Evolutionary conservation across 2,888 invertebrate genomes (phyloP).

Genomic region (Nemotelus pantherinus): DNA sequence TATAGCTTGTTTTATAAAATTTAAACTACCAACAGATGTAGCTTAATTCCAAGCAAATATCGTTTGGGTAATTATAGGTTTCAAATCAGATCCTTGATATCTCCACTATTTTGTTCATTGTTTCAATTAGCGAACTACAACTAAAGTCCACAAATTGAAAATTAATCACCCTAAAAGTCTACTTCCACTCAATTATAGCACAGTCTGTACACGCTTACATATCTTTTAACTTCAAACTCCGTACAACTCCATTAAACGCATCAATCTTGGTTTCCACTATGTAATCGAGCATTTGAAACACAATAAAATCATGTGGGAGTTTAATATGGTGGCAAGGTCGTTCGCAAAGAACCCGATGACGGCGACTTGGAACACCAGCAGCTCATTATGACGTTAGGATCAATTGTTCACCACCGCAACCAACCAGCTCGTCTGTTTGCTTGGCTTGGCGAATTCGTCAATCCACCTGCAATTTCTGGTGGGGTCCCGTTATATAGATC

Average conservation of each 20-base stretch:
- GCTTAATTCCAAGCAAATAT: no score
- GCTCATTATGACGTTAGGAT: slow-evolving; percentile 11
- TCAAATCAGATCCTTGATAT: no score
- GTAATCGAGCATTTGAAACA: not conserved
- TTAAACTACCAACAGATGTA: no score
- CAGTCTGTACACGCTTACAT: slow-evolving; percentile 7
- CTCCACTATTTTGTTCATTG: no score
- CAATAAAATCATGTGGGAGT: slow-evolving; percentile 42
- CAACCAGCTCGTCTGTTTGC: not conserved
- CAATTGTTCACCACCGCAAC: slow-evolving; percentile 41
- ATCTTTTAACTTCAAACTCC: not conserved
- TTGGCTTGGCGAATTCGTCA: not conserved
- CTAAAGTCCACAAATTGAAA: no score
- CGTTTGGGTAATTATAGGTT: no score
- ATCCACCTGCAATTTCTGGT: slow-evolving; percentile 11
- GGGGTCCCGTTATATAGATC: slow-evolving; percentile 50
- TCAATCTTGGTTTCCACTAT: not conserved
- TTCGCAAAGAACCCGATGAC: slow-evolving; percentile 39
- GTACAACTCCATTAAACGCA: slow-evolving; percentile 11
- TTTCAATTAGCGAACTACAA: no score
- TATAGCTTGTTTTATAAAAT: no score
- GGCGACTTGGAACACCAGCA: not conserved
- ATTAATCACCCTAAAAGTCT: no score
- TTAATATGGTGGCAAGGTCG: slow-evolving; percentile 49
- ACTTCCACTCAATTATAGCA: not conserved